Evolutionary conservation across 1,140 invertebrate genomes (phyloP).

Genomic region (Nasonia vitripennis): DNA sequence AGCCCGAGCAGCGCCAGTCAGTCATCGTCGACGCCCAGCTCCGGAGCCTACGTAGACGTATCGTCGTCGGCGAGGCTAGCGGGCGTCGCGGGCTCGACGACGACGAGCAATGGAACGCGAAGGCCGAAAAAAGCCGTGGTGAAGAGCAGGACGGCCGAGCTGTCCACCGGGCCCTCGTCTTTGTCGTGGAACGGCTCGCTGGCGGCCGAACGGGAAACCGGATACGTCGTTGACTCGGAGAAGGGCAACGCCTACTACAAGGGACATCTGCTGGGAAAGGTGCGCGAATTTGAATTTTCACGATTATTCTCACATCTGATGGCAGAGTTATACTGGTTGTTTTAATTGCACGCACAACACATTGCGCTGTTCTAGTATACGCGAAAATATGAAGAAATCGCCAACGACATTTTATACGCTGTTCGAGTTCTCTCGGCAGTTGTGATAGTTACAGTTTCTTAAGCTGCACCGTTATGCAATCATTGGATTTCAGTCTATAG

Average conservation of each 20-base stretch:
- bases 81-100: neutral
- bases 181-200: constrained; percentile 53
- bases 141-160: neutral
- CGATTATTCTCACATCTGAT: neutral
- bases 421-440: neutral
- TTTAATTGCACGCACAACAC: no score
- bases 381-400: neutral
- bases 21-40: constrained; percentile 44
- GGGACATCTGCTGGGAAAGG: constrained; percentile 77
- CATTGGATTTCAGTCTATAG: neutral
- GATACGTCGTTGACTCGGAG: constrained; percentile 75
- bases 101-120: constrained; percentile 4
- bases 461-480: neutral
- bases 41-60: constrained; percentile 42
- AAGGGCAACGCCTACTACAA: constrained; percentile 76
- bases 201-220: constrained; percentile 68
- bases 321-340: no score
- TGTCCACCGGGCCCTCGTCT: constrained; percentile 43
- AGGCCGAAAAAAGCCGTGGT: neutral
- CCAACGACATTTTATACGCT: neutral
- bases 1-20: constrained; percentile 7
- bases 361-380: neutral
- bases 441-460: neutral
- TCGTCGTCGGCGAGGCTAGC: constrained; percentile 17
- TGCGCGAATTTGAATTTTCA: constrained; percentile 57